These are phyloP conservation scores for Echinops telfairi DNA, from an alignment of 2,113 vertebrate species.

Conservation along the genomic window DNA sequence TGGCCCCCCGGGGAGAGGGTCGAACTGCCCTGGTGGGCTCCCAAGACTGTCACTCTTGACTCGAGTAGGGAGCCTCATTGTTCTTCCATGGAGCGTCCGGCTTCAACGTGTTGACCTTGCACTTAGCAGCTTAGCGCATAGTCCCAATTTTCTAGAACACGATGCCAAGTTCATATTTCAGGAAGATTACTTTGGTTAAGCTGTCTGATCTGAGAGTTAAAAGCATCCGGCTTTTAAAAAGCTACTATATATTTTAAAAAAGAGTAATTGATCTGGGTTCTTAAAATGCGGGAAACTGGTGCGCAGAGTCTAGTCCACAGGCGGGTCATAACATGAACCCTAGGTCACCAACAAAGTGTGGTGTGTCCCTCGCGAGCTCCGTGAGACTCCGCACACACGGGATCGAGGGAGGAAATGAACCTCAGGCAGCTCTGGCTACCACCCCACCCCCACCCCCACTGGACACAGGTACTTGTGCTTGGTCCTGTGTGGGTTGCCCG, in stretches of 20 bases:
- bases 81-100: no score
- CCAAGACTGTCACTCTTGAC: no score
- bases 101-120: no score
- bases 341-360: background rate
- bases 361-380: rapidly evolving
- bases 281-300: background rate
- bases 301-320: background rate
- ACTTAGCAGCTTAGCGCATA: no score
- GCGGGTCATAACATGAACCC: rapidly evolving
- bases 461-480: background rate
- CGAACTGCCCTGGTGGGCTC: no score
- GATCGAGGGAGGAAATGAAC: background rate
- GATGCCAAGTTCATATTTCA: background rate
- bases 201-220: background rate
- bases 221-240: constrained; percentile 19
- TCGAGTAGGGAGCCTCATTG: no score
- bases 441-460: no score
- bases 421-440: background rate
- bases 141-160: background rate
- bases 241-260: constrained; percentile 39
- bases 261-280: background rate
- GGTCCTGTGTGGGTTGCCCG: no score
- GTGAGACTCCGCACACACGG: background rate
- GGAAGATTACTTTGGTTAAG: background rate
- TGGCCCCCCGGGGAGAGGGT: no score